Conservation (phyloP, 2,888 invertebrate genomes). For the Cryptus viduatorius region DNA sequence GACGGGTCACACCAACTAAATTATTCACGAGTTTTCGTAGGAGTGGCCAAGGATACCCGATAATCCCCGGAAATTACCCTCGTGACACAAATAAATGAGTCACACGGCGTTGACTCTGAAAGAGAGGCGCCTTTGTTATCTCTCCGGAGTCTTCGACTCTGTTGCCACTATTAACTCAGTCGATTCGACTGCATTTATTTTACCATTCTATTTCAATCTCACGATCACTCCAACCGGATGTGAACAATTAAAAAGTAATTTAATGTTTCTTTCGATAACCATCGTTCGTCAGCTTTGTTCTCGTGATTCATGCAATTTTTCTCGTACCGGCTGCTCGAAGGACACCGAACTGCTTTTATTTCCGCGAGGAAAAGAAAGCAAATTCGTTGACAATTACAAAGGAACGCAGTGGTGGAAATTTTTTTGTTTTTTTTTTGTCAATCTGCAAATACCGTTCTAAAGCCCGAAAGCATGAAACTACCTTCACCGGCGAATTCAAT, state of each 20-base stretch:
- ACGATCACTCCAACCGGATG: slow-evolving; percentile 4
- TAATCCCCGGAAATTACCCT: slow-evolving; percentile 56
- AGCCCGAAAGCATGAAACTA: background rate
- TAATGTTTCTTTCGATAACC: background rate
- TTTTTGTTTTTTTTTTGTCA: background rate
- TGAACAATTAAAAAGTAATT: slow-evolving; percentile 34
- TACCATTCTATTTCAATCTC: too few relatives aligned
- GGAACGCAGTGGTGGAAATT: background rate
- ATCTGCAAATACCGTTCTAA: background rate
- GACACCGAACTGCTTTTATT: background rate
- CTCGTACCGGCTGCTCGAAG: background rate
- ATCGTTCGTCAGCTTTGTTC: too few relatives aligned
- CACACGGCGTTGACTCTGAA: slow-evolving; percentile 15
- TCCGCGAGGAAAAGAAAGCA: background rate
- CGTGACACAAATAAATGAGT: slow-evolving; percentile 45
- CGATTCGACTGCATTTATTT: background rate
- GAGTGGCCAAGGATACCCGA: slow-evolving; percentile 48
- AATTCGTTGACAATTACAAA: background rate
- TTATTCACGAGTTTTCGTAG: slow-evolving; percentile 47
- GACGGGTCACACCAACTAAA: slow-evolving; percentile 44
- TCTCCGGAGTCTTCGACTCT: background rate
- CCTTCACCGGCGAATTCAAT: slow-evolving; percentile 7
- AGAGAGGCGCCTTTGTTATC: slow-evolving; percentile 7
- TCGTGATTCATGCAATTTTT: too few relatives aligned
- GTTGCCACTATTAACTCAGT: background rate